Evolutionary conservation across 2,888 invertebrate genomes (phyloP).

Genomic region (Tetheella fluctuosa): DNA sequence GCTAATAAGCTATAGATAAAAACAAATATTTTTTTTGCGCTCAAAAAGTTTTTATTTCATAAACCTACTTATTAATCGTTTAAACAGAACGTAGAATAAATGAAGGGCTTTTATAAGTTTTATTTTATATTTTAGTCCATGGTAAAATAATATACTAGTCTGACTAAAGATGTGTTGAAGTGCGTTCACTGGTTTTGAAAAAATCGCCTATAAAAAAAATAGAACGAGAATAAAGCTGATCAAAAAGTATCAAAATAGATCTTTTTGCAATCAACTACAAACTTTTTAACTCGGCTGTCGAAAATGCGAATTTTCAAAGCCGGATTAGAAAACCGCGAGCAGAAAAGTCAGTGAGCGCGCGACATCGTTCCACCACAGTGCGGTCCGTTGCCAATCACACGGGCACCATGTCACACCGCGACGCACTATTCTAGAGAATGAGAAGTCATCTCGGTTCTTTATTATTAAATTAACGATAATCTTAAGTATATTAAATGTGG

Average conservation of each 20-base stretch:
- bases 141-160: no score
- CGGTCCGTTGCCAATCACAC: constrained; percentile 50
- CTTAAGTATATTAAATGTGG: no score
- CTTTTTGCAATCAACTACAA: constrained; percentile 14
- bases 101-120: no score
- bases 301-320: constrained; percentile 59
- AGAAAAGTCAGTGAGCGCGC: constrained; percentile 60
- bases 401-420: constrained; percentile 39
- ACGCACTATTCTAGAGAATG: constrained; percentile 20
- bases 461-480: neutral
- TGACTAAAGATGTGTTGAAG: no score
- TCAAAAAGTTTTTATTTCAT: neutral
- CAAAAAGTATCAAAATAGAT: no score
- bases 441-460: constrained; percentile 10
- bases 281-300: constrained; percentile 44
- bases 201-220: no score
- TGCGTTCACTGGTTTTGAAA: no score
- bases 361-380: constrained; percentile 34
- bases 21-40: neutral
- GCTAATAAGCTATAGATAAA: neutral
- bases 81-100: no score
- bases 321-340: constrained; percentile 72
- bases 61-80: neutral
- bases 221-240: no score
- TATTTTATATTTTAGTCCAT: no score